phyloP scores from a whole-genome alignment of 2,888 invertebrate species.

The Perdita meconis region DNA sequence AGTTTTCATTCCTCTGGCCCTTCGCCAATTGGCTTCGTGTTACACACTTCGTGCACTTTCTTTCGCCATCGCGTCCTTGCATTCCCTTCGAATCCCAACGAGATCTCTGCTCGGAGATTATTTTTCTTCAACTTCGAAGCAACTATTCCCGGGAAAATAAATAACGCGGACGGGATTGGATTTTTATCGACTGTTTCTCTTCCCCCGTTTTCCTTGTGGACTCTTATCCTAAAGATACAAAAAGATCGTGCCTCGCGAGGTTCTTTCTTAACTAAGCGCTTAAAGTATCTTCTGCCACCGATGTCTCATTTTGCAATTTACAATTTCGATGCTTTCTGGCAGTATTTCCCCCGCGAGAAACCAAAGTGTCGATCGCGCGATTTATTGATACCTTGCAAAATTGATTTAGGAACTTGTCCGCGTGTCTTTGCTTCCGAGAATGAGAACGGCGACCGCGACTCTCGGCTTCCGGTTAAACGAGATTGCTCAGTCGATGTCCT shows the following conservation, averaged over 20 bases:
- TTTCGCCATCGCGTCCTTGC: not conserved
- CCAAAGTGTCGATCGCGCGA: slow-evolving; percentile 20
- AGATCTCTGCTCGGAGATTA: not conserved
- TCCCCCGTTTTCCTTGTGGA: not conserved
- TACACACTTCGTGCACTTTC: slow-evolving; percentile 16
- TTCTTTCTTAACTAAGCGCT: slow-evolving; percentile 42
- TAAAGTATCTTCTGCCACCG: slow-evolving; percentile 35
- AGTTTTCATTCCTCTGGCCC: slow-evolving; percentile 24
- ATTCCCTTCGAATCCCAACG: slow-evolving; percentile 29
- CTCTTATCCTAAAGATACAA: slow-evolving; percentile 35
- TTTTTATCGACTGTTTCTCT: not conserved
- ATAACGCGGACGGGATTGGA: not conserved
- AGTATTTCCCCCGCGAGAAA: slow-evolving; percentile 36
- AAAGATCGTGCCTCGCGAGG: slow-evolving; percentile 23
- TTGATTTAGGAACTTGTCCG: slow-evolving; percentile 52
- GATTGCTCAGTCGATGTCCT: not conserved
- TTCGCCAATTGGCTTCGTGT: slow-evolving; percentile 24
- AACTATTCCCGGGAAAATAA: not conserved
- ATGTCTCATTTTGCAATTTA: slow-evolving; percentile 15
- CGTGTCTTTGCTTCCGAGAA: slow-evolving; percentile 26
- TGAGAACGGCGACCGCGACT: not conserved
- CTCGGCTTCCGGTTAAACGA: not conserved
- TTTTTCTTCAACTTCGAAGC: not conserved
- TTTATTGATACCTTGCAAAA: slow-evolving; percentile 29
- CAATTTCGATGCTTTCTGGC: slow-evolving; percentile 11